Conservation (phyloP, 2,888 invertebrate species). For the Drosophila testacea region DNA sequence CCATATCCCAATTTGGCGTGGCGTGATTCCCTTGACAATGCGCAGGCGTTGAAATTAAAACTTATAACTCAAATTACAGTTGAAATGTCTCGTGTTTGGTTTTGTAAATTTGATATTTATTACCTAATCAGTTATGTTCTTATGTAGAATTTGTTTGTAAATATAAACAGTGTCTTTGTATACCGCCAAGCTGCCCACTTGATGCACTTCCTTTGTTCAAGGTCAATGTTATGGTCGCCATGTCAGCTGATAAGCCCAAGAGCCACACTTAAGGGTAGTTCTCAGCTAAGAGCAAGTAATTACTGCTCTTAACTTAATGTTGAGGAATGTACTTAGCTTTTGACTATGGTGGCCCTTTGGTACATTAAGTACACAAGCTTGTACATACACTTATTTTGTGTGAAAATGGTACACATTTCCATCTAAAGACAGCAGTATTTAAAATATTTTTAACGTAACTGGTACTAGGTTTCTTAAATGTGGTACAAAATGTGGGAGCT, state of each 20-base stretch:
- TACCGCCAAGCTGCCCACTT: slow-evolving; percentile 34
- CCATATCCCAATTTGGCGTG: slow-evolving; percentile 20
- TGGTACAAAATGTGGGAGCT: too few relatives aligned
- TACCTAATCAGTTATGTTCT: slow-evolving; percentile 29
- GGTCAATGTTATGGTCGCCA: slow-evolving; percentile 54
- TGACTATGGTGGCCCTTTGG: not conserved
- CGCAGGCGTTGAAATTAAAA: slow-evolving; percentile 37
- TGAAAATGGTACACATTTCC: too few relatives aligned
- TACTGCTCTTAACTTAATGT: slow-evolving; percentile 16
- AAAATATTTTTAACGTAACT: too few relatives aligned
- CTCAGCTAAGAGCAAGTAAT: not conserved
- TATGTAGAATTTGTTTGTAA: not conserved
- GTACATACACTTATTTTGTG: not conserved
- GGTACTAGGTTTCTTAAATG: too few relatives aligned
- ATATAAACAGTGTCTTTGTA: slow-evolving; percentile 6
- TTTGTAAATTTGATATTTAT: slow-evolving; percentile 20
- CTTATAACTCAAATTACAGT: slow-evolving; percentile 6
- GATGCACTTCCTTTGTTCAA: slow-evolving; percentile 58
- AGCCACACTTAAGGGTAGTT: slow-evolving; percentile 1
- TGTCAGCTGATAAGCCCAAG: slow-evolving; percentile 41
- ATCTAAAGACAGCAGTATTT: too few relatives aligned
- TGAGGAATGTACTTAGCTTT: too few relatives aligned
- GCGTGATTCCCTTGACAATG: slow-evolving; percentile 31
- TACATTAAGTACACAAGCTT: too few relatives aligned
- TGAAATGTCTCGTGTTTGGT: slow-evolving; percentile 11